phyloP scores from a whole-genome alignment of 2,888 invertebrate species.

The Nemotelus pantherinus region DNA sequence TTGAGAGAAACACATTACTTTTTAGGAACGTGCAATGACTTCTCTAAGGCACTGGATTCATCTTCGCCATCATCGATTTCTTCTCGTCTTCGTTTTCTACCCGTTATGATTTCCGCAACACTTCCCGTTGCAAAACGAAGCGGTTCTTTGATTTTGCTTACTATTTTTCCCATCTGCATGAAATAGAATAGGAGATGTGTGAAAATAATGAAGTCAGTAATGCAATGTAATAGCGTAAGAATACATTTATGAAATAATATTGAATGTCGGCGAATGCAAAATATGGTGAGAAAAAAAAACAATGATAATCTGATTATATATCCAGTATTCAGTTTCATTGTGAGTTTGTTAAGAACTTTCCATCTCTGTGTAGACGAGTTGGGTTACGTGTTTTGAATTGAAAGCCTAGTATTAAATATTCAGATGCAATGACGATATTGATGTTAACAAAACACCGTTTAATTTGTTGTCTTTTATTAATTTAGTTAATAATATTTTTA shows the following conservation, averaged over 20 bases:
- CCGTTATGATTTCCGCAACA: slow-evolving; percentile 64
- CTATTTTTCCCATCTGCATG: slow-evolving; percentile 64
- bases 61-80: slow-evolving; percentile 61
- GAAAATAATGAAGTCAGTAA: not conserved
- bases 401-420: too few species aligned
- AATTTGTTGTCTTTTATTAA: too few species aligned
- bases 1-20: slow-evolving; percentile 63
- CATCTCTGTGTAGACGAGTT: too few species aligned
- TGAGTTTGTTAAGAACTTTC: too few species aligned
- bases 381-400: too few species aligned
- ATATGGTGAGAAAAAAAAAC: too few species aligned
- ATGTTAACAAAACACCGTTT: too few species aligned
- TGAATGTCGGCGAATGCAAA: not conserved
- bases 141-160: slow-evolving; percentile 61
- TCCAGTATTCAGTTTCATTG: too few species aligned
- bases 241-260: not conserved
- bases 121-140: slow-evolving; percentile 63
- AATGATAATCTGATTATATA: too few species aligned
- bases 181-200: slow-evolving; percentile 9
- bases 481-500: too few species aligned
- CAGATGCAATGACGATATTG: too few species aligned
- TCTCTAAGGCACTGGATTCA: slow-evolving; percentile 67
- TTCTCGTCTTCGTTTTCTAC: slow-evolving; percentile 69
- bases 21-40: slow-evolving; percentile 72
- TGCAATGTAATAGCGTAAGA: not conserved